Percentiles rank a stretch among this genome's conserved stretches.
phyloP scores from a whole-genome alignment of 2,113 vertebrate species.

The Apeltes quadracus region DNA sequence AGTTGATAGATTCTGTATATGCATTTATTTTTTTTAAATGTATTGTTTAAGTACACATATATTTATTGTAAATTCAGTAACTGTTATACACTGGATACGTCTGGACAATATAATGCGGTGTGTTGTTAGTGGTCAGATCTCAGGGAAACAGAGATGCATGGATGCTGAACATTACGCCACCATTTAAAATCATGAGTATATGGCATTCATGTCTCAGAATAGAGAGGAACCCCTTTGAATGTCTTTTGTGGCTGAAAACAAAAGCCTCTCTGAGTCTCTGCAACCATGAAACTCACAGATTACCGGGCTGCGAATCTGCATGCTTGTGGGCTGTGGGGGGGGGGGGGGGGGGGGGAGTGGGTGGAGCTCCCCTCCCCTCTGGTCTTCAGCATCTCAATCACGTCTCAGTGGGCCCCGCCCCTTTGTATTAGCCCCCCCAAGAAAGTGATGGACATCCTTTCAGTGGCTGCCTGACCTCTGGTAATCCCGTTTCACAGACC shows the following conservation, averaged over 20 bases:
- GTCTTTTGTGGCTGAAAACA: constrained; percentile 33
- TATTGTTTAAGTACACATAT: neutral
- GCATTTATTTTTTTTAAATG: neutral
- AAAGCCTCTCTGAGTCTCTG: constrained; percentile 29
- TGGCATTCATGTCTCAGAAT: neutral
- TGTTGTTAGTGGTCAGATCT: neutral
- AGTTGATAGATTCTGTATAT: neutral
- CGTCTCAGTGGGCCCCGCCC: constrained; percentile 83
- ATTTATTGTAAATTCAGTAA: neutral
- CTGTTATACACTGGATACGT: neutral
- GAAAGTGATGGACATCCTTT: constrained; percentile 96
- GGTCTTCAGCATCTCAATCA: constrained; percentile 95
- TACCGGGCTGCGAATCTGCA: constrained; percentile 81
- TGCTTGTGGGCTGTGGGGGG: constrained; percentile 66
- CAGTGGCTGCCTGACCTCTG: constrained; percentile 96
- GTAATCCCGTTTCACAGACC: constrained; percentile 99
- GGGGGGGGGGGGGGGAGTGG: neutral
- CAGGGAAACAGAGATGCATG: neutral
- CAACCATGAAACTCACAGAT: constrained; percentile 51
- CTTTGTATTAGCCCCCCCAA: constrained; percentile 89
- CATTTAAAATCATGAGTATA: constrained; percentile 10
- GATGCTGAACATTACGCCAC: neutral
- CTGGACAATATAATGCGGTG: neutral
- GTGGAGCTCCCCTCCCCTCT: constrained; percentile 70
- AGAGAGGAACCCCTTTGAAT: neutral